Evolutionary conservation across 2,888 invertebrate species (phyloP).

Genomic region (Leptopilina drosophilae): DNA sequence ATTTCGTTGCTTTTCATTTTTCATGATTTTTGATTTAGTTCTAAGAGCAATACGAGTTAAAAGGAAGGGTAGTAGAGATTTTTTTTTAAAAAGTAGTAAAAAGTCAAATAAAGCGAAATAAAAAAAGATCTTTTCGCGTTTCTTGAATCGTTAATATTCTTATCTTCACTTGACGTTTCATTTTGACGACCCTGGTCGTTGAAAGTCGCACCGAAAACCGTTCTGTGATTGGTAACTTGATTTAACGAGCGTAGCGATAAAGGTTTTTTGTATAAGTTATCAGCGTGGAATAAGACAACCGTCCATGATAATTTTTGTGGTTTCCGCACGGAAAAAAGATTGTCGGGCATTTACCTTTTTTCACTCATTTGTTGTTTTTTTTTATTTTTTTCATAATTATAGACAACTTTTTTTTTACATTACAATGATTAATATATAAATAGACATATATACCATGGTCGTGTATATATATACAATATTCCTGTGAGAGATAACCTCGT

Average conservation of each 20-base stretch:
- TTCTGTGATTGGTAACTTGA: constrained; percentile 13
- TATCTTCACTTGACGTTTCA: constrained; percentile 25
- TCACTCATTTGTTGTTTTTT: background rate
- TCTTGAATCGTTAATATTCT: constrained; percentile 33
- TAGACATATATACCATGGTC: background rate
- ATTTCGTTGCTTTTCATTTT: too few relatives aligned
- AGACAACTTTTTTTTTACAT: too few relatives aligned
- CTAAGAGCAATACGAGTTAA: too few relatives aligned
- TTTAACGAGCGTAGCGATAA: constrained; percentile 11
- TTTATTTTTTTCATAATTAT: background rate
- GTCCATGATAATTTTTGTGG: constrained; percentile 20
- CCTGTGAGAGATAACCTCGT: background rate
- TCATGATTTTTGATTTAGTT: too few relatives aligned
- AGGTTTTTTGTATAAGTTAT: constrained; percentile 7
- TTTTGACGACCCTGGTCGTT: constrained; percentile 17
- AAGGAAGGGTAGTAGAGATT: too few relatives aligned
- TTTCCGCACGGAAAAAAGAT: constrained; percentile 23
- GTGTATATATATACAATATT: background rate
- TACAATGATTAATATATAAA: too few relatives aligned
- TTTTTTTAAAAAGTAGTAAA: background rate
- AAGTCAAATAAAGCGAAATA: background rate
- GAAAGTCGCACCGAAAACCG: constrained; percentile 1
- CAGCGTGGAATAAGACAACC: background rate
- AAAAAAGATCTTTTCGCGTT: constrained; percentile 4
- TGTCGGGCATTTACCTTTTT: constrained; percentile 2